Percentiles rank a stretch among this genome's conserved stretches.
phyloP scores from a whole-genome alignment of 2,113 vertebrate genomes.

The Rhea americana region DNA sequence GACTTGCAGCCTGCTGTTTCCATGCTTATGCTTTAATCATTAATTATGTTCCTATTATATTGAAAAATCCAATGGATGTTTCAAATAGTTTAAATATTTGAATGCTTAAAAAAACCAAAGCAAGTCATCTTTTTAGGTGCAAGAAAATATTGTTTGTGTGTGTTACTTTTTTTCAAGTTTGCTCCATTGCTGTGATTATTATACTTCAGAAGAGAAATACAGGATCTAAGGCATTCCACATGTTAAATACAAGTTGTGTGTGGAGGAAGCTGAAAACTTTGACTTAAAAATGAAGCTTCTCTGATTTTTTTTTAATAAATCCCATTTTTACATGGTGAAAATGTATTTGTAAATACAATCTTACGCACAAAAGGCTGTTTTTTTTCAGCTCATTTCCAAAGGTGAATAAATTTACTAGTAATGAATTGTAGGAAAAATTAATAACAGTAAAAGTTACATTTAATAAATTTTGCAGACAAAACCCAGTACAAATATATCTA shows the following conservation, averaged over 20 bases:
- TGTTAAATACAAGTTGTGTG: background rate
- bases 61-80: background rate
- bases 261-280: background rate
- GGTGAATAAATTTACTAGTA: background rate
- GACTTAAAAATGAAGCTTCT: background rate
- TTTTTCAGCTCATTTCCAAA: background rate
- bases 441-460: background rate
- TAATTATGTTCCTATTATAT: background rate
- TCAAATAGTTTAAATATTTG: background rate
- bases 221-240: background rate
- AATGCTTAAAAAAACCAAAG: background rate
- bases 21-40: background rate
- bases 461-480: conserved; percentile 15
- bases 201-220: background rate
- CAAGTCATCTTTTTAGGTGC: background rate
- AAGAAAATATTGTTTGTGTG: background rate
- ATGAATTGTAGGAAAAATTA: background rate
- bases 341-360: background rate
- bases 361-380: background rate
- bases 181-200: background rate
- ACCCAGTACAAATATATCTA: background rate
- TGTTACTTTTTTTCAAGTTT: background rate
- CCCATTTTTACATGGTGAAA: background rate
- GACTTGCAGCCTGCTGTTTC: background rate
- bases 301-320: background rate